Conservation (phyloP, 2,113 vertebrate genomes). For the Protomyctophum bolini region DNA sequence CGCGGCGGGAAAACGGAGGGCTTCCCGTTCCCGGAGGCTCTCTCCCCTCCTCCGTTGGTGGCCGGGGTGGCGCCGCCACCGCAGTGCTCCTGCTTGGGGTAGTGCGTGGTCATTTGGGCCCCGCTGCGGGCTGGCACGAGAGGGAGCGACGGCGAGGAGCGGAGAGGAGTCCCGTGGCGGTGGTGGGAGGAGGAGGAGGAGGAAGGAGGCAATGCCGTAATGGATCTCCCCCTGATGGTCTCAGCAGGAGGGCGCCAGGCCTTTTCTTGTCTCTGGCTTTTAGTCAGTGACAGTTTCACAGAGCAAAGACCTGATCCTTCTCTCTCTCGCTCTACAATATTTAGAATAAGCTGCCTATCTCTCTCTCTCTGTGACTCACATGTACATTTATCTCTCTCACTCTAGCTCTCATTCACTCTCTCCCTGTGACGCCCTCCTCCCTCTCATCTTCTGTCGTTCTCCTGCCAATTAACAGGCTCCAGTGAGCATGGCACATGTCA, state of each 20-base stretch:
- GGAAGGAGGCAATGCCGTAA: neutral
- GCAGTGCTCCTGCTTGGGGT: slow-evolving; percentile 43
- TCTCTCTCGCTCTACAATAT: slow-evolving; percentile 14
- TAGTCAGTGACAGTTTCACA: slow-evolving; percentile 7
- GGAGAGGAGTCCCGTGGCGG: no score
- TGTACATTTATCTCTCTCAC: slow-evolving; percentile 8
- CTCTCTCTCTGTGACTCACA: slow-evolving; percentile 10
- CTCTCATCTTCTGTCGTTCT: slow-evolving; percentile 52
- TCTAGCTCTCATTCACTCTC: slow-evolving; percentile 12
- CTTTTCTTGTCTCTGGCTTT: slow-evolving; percentile 3
- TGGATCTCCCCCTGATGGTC: neutral
- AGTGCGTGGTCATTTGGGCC: slow-evolving; percentile 61
- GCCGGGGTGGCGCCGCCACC: slow-evolving; percentile 32
- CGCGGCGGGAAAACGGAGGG: neutral
- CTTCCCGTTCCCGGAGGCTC: slow-evolving; percentile 25
- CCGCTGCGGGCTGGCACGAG: neutral
- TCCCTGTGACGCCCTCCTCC: slow-evolving; percentile 37
- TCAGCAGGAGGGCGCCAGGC: no score
- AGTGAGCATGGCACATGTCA: slow-evolving; percentile 71
- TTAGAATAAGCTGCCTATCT: neutral
- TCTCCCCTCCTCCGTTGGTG: slow-evolving; percentile 29
- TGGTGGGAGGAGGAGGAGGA: neutral
- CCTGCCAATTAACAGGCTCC: slow-evolving; percentile 78
- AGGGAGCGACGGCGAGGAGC: neutral
- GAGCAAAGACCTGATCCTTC: slow-evolving; percentile 28